Base-by-base conservation (phyloP, 2,113 vertebrate species). In the Plestiodon gilberti region DNA sequence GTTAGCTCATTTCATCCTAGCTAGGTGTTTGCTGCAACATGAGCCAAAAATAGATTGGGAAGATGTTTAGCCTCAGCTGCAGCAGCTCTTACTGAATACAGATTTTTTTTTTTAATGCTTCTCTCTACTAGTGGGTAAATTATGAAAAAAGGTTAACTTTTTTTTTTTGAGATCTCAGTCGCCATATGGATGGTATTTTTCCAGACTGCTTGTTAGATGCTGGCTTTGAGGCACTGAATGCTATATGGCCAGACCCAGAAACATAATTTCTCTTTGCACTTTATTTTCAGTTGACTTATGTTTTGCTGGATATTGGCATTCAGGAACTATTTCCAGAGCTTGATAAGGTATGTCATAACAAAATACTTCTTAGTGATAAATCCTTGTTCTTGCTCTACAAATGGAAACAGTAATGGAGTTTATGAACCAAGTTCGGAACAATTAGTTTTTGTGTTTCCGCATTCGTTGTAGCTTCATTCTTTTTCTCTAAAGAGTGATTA, bases 311-410 rank as follows among this genome's bases (percentile, higher is more conserved):
- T 93, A 97, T 98, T 77, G 98, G 97, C 33, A 94, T 99, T 87
- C 97, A 97, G 90, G 98, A 99, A 88, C 96, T 99, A 30, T 99
- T 99, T 83, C 98, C 98, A 85, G 98, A 99, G 85, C 97, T 99
- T 83, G 94, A 80, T 93, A 96, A 97, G 97, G 98, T 98, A 97
- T 61, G 90, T 84, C 85, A 77, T 90, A 70, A 69, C 43, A 90
- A 15, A 20, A 71, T 30, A 73, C 30, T 67, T 81, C 30, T 61
- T 40, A 38, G 8, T 61, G 18, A 62, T n/a, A 35, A 9, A 9
- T 1, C 3, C 28, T 40, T 57, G 11, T 71, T 59, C n/a, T 82
- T 11, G 74, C 48, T 17, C 3, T 57, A 78, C 28, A 78, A 59
- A 78, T 18, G 55, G 30, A 57, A 78, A 33, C 17, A 78, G 18